Percentiles rank a stretch among this genome's conserved stretches.
Evolutionary conservation across 2,113 vertebrate genomes (phyloP).

Genomic region (Amphiprion ocellaris): DNA sequence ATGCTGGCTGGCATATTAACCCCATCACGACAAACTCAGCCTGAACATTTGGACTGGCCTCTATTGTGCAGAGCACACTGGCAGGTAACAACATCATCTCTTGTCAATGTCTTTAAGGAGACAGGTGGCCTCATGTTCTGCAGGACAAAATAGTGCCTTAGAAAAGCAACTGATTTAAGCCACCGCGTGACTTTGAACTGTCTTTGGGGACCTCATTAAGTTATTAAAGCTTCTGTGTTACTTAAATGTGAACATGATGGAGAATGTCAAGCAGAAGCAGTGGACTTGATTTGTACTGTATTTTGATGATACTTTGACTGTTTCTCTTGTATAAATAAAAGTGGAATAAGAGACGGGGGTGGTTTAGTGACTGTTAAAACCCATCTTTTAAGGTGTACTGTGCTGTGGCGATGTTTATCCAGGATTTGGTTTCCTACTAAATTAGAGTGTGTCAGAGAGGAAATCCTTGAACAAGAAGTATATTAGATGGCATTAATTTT

Average conservation of each 20-base stretch:
- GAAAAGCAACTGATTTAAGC: background rate
- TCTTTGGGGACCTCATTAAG: background rate
- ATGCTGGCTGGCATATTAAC: constrained; percentile 62
- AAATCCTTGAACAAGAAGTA: background rate
- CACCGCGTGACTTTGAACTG: too few species aligned
- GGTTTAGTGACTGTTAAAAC: constrained; percentile 5
- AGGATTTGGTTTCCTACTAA: background rate
- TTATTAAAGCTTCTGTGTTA: background rate
- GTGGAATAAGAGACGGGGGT: constrained; percentile 8
- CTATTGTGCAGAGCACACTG: constrained; percentile 62
- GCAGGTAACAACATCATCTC: constrained; percentile 39
- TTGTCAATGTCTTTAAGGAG: background rate
- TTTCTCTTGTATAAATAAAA: background rate
- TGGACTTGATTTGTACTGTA: background rate
- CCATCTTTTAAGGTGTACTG: background rate
- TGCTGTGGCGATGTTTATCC: constrained; percentile 7
- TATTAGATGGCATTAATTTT: background rate
- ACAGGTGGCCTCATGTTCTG: constrained; percentile 29
- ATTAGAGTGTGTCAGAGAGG: background rate
- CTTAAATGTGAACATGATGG: background rate
- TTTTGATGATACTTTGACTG: background rate
- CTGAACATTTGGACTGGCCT: constrained; percentile 42
- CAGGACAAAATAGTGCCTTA: constrained; percentile 32
- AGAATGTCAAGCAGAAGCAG: constrained; percentile 1
- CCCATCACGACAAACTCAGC: constrained; percentile 14